A percentile compares a stretch with the other conserved stretches of the same genome.
phyloP scores from a whole-genome alignment of 2,113 vertebrate species.

The Callipepla squamata region DNA sequence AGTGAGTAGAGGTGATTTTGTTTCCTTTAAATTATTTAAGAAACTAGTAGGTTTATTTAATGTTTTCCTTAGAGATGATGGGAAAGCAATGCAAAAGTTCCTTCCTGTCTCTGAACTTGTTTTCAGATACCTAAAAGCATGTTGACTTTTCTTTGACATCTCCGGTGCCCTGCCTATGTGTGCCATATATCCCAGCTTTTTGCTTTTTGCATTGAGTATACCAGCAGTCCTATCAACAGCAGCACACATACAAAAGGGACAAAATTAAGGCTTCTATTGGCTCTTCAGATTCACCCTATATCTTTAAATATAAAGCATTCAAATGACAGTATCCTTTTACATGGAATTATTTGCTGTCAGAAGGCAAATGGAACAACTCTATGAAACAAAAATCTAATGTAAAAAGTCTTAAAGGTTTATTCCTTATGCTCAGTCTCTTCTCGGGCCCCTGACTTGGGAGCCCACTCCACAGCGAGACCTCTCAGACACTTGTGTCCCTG shows the following conservation, averaged over 20 bases:
- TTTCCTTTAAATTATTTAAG: constrained; percentile 57
- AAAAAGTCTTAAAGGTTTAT: not conserved
- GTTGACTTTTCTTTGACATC: not conserved
- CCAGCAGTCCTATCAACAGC: not conserved
- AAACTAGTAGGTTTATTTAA: constrained; percentile 14
- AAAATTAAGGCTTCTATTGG: not conserved
- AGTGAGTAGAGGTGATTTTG: constrained; percentile 25
- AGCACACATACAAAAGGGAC: not conserved
- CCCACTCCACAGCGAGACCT: accelerated
- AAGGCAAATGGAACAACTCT: not conserved
- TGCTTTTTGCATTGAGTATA: not conserved
- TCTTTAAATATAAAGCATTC: accelerated
- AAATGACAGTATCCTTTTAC: not conserved
- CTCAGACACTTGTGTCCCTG: not conserved
- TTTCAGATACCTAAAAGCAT: not conserved
- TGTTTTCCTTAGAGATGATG: constrained; percentile 1
- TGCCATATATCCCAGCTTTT: not conserved
- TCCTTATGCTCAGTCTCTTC: not conserved
- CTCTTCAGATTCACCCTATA: not conserved
- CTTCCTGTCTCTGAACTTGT: not conserved
- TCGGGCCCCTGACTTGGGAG: not conserved
- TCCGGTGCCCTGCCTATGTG: not conserved
- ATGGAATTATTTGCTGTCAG: not conserved
- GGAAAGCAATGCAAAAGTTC: not conserved
- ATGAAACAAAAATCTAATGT: not conserved